Conservation (phyloP, 2,113 vertebrate genomes). For the Lipophrys pholis region DNA sequence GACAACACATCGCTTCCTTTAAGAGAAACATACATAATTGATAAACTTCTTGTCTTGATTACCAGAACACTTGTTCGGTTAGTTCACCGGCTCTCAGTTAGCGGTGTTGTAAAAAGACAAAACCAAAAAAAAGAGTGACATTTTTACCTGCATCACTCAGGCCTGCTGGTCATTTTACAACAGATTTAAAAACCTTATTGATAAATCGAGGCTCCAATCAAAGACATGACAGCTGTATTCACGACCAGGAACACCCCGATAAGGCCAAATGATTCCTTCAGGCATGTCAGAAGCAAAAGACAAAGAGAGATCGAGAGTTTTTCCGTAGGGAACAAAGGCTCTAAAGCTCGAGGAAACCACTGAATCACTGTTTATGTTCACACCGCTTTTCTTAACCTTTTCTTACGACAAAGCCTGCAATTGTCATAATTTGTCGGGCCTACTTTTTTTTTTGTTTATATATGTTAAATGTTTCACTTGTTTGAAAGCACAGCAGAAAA, state of each 20-base stretch:
- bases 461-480: too few species aligned
- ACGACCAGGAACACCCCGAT: conserved; percentile 20
- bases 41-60: conserved; percentile 3
- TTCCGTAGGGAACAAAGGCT: conserved; percentile 7
- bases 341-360: conserved; percentile 16
- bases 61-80: conserved; percentile 8
- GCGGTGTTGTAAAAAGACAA: not conserved
- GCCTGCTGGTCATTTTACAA: not conserved
- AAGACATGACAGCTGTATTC: conserved; percentile 5
- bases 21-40: conserved; percentile 14
- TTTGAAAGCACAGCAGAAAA: not conserved
- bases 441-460: too few species aligned
- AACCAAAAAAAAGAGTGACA: not conserved
- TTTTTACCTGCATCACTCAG: not conserved
- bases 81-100: not conserved
- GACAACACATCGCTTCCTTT: not conserved
- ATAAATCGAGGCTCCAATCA: conserved; percentile 24
- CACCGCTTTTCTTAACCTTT: not conserved
- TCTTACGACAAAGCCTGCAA: too few species aligned
- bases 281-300: not conserved
- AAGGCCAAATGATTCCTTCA: not conserved
- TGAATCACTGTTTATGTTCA: conserved; percentile 5
- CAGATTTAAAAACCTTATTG: conserved; percentile 1
- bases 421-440: too few species aligned
- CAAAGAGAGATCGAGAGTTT: too few species aligned